Conservation (phyloP, 2,113 vertebrate species). For the Oryzias celebensis region DNA sequence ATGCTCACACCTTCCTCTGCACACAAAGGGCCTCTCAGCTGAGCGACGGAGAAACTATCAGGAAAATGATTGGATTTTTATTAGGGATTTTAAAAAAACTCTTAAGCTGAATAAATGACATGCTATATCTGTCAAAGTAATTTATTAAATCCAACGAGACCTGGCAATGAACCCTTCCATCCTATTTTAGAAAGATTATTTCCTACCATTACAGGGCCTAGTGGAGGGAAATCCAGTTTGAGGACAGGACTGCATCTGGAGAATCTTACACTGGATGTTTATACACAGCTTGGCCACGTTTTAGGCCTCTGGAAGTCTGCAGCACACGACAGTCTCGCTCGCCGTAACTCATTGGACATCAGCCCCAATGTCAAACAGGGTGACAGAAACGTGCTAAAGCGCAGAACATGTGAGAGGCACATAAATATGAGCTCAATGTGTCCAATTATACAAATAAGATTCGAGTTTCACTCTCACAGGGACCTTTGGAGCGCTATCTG, state of each 20-base stretch:
- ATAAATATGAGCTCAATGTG: slow-evolving; percentile 47
- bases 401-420: slow-evolving; percentile 25
- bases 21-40: slow-evolving; percentile 65
- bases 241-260: slow-evolving; percentile 71
- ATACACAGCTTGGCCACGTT: slow-evolving; percentile 59
- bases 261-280: slow-evolving; percentile 75
- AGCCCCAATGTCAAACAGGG: slow-evolving; percentile 49
- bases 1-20: slow-evolving; percentile 8
- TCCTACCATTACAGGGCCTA: slow-evolving; percentile 66
- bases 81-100: slow-evolving; percentile 11
- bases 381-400: slow-evolving; percentile 44
- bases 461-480: slow-evolving; percentile 7
- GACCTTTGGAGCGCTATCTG: slow-evolving; percentile 9
- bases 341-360: slow-evolving; percentile 54
- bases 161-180: slow-evolving; percentile 33
- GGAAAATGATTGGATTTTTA: slow-evolving; percentile 15
- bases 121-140: not conserved
- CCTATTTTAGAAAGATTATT: slow-evolving; percentile 37
- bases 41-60: slow-evolving; percentile 41
- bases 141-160: slow-evolving; percentile 11
- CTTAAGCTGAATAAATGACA: not conserved
- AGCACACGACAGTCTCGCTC: slow-evolving; percentile 55
- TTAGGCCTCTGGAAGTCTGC: slow-evolving; percentile 71
- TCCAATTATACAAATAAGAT: slow-evolving; percentile 29
- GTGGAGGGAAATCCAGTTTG: slow-evolving; percentile 55